phyloP scores from a whole-genome alignment of 2,797 vertebrate genomes.

The Tadarida brasiliensis region DNA sequence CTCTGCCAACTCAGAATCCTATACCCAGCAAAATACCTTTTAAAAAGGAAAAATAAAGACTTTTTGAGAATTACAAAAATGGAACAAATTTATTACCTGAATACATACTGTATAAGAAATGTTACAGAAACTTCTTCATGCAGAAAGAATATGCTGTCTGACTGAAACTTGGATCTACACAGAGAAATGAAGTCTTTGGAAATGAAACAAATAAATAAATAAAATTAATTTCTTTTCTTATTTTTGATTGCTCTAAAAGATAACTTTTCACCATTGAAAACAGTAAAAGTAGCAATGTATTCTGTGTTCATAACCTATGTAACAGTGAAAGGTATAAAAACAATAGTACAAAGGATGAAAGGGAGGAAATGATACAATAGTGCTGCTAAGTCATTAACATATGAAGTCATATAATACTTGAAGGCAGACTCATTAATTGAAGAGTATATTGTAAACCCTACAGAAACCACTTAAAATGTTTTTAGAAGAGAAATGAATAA shows the following conservation, averaged over 20 bases:
- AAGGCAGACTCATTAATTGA: slow-evolving; percentile 35
- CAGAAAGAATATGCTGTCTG: background rate
- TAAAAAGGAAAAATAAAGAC: too few species aligned
- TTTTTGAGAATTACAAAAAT: slow-evolving; percentile 3
- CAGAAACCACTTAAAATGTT: background rate
- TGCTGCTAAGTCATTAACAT: background rate
- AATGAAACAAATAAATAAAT: background rate
- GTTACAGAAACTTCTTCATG: background rate
- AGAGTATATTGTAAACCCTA: background rate
- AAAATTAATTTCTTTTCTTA: background rate
- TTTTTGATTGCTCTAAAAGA: slow-evolving; percentile 18
- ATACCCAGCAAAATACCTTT: background rate
- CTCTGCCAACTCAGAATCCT: background rate
- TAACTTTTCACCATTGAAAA: background rate
- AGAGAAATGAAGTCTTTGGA: background rate
- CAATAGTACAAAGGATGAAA: background rate
- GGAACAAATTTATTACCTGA: background rate
- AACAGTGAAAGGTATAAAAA: background rate
- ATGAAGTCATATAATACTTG: background rate
- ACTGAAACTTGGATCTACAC: background rate
- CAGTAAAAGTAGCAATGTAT: background rate
- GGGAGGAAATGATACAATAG: background rate
- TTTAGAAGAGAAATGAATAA: background rate
- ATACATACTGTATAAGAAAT: background rate
- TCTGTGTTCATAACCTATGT: background rate